These are phyloP conservation scores for Minunthozetes semirufus DNA, from an alignment of 2,888 invertebrate species.

Conservation along the genomic window DNA sequence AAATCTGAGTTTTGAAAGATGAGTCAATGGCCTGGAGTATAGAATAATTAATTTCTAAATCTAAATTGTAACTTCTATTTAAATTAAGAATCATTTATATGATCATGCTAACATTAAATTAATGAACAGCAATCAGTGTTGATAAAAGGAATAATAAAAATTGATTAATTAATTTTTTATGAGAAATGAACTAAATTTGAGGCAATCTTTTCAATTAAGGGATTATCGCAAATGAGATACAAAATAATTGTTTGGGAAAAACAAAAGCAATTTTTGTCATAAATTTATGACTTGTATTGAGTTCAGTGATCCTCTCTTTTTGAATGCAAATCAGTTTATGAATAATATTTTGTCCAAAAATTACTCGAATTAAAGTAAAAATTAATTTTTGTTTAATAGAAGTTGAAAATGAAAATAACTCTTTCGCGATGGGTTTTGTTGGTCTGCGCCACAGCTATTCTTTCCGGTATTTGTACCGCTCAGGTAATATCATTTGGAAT, in stretches of 20 bases:
- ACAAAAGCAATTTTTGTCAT: background rate
- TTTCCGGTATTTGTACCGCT: background rate
- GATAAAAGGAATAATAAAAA: no score
- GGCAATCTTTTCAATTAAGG: no score
- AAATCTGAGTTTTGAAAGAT: no score
- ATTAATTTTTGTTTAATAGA: background rate
- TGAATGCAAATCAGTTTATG: constrained; percentile 20
- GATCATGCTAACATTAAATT: no score
- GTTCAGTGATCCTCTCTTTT: constrained; percentile 6
- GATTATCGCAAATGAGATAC: no score
- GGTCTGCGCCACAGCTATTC: constrained; percentile 8
- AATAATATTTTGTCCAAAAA: background rate
- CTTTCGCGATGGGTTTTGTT: constrained; percentile 19
- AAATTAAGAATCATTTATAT: no score
- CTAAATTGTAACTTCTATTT: no score
- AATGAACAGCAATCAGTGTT: no score
- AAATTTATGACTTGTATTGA: background rate
- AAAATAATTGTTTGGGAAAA: background rate
- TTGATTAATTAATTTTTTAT: no score
- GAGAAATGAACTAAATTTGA: no score
- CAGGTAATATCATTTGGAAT: constrained; percentile 43
- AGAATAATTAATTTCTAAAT: no score
- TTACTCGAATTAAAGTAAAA: constrained; percentile 1
- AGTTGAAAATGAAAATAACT: constrained; percentile 4
- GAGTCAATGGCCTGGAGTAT: no score